Conservation (phyloP, 2,888 invertebrate genomes). For the Eurytoma californica region DNA sequence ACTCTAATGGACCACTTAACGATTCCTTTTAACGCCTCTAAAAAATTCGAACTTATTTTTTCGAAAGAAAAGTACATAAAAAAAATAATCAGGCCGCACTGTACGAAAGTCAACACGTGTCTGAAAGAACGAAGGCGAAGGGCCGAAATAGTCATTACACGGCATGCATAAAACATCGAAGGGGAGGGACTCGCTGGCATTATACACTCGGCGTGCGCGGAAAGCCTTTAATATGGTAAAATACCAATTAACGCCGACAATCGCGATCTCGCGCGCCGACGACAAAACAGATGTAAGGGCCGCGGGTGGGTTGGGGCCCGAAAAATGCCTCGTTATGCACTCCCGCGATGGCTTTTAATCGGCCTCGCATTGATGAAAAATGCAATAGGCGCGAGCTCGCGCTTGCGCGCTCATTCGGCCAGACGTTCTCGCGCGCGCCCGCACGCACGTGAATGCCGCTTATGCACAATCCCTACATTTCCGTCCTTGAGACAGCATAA, state of each 20-base stretch:
- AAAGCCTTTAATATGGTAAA: slow-evolving; percentile 4
- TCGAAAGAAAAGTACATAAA: no score
- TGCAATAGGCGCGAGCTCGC: background rate
- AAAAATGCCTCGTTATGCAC: slow-evolving; percentile 15
- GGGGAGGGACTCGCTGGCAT: background rate
- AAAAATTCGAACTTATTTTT: no score
- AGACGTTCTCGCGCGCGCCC: no score
- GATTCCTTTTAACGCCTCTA: no score
- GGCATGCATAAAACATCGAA: background rate
- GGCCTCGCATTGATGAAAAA: background rate
- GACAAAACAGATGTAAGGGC: background rate
- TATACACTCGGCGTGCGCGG: background rate
- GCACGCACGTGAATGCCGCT: background rate
- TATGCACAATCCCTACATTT: slow-evolving; percentile 28
- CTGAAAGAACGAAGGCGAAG: no score
- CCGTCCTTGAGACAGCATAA: slow-evolving; percentile 36
- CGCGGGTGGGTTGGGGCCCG: background rate
- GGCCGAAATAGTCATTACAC: slow-evolving; percentile 9
- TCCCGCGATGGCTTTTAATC: background rate
- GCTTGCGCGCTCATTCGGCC: background rate
- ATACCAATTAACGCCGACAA: background rate
- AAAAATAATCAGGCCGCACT: no score
- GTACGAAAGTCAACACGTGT: no score
- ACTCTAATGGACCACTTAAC: no score
- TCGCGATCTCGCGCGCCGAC: background rate